These are phyloP conservation scores for Amphimallon solstitiale DNA, from an alignment of 2,888 invertebrate species.

Conservation along the genomic window DNA sequence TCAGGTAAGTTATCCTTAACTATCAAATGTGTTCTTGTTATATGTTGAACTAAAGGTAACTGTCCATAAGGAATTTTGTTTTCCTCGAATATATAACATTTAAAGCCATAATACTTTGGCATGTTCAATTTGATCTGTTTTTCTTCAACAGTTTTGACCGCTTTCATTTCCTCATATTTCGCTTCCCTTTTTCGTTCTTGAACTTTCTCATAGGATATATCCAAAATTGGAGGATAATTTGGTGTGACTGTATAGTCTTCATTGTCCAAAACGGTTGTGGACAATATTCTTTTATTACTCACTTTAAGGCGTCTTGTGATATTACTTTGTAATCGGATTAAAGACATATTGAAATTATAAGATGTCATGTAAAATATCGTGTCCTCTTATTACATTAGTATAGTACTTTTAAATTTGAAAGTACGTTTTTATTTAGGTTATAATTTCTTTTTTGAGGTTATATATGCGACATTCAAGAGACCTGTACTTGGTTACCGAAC, in stretches of 20 bases:
- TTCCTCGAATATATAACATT: slow-evolving; percentile 71
- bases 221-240: slow-evolving; percentile 73
- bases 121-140: slow-evolving; percentile 85
- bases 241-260: slow-evolving; percentile 60
- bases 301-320: slow-evolving; percentile 3
- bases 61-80: slow-evolving; percentile 73
- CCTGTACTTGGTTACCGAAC: too few relatives aligned
- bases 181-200: slow-evolving; percentile 62
- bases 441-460: too few relatives aligned
- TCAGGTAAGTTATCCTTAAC: slow-evolving; percentile 70
- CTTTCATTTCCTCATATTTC: slow-evolving; percentile 70
- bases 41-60: slow-evolving; percentile 75
- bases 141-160: slow-evolving; percentile 80
- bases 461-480: too few relatives aligned
- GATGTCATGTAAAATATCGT: too few relatives aligned
- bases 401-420: too few relatives aligned
- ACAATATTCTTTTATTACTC: slow-evolving; percentile 15
- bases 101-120: slow-evolving; percentile 84
- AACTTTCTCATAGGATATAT: slow-evolving; percentile 66
- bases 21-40: slow-evolving; percentile 81
- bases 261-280: slow-evolving; percentile 41
- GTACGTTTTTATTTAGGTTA: too few relatives aligned
- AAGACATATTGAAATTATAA: too few relatives aligned
- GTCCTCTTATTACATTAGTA: too few relatives aligned
- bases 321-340: slow-evolving; percentile 5